Conservation (phyloP, 2,797 vertebrate species). For the Decapterus maruadsi region DNA sequence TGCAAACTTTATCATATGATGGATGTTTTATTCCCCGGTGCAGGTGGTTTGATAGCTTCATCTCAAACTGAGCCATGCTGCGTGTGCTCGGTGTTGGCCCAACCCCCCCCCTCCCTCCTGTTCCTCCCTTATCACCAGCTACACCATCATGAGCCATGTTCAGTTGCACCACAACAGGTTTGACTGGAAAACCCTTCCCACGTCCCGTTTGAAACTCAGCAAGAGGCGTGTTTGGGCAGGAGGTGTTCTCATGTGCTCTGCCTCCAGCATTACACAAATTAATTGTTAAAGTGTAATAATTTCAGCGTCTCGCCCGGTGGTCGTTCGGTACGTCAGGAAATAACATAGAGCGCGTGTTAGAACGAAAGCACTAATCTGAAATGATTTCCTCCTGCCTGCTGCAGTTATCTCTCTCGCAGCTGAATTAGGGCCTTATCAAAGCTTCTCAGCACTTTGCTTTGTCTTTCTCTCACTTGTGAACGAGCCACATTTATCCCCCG, state of each 20-base stretch:
- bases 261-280: constrained; percentile 56
- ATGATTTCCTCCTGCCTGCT: constrained; percentile 34
- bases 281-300: constrained; percentile 67
- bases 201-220: constrained; percentile 48
- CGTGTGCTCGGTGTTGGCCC: constrained; percentile 13
- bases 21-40: constrained; percentile 30
- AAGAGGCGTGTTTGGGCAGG: constrained; percentile 70
- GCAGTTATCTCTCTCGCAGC: constrained; percentile 9
- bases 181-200: constrained; percentile 68
- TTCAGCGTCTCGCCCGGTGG: constrained; percentile 40
- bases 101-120: not conserved
- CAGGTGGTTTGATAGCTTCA: constrained; percentile 30
- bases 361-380: constrained; percentile 20
- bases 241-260: constrained; percentile 44
- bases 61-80: constrained; percentile 12
- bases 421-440: constrained; percentile 14
- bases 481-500: constrained; percentile 32
- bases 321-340: constrained; percentile 22
- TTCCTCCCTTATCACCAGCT: not conserved
- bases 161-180: constrained; percentile 70
- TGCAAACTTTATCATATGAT: constrained; percentile 14
- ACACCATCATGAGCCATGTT: constrained; percentile 14
- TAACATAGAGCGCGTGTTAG: not conserved
- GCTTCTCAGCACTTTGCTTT: constrained; percentile 6
- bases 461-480: constrained; percentile 27